Evolutionary conservation across 2,113 vertebrate genomes (phyloP).

Genomic region (Pomatostomus ruficeps): DNA sequence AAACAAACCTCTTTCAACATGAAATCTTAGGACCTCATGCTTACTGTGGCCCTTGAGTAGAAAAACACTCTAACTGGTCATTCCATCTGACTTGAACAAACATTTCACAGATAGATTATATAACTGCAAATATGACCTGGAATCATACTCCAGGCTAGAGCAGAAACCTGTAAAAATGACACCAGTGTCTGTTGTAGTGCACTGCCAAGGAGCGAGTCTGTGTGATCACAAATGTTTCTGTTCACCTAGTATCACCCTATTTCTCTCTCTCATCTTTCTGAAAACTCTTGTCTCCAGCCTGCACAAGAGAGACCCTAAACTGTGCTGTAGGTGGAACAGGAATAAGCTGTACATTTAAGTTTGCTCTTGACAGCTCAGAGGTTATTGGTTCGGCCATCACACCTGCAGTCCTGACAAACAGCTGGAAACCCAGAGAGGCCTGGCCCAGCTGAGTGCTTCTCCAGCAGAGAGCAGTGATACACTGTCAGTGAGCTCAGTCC

Average conservation of each 20-base stretch:
- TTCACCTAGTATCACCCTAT: background rate
- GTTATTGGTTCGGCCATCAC: conserved; percentile 35
- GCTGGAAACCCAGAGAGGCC: background rate
- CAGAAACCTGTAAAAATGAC: background rate
- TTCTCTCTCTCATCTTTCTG: background rate
- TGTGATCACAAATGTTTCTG: background rate
- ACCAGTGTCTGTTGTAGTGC: background rate
- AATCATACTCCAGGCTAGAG: background rate
- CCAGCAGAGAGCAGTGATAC: conserved; percentile 84
- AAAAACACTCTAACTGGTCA: background rate
- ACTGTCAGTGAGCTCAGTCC: conserved; percentile 59
- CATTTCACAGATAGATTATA: background rate
- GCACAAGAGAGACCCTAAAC: background rate
- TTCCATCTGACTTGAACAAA: background rate
- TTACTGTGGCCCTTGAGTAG: background rate
- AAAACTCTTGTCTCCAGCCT: background rate
- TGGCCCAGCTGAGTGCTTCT: conserved; percentile 66
- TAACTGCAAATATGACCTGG: background rate
- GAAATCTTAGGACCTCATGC: background rate
- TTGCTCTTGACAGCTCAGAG: conserved; percentile 1
- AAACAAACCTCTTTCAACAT: background rate
- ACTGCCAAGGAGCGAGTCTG: background rate
- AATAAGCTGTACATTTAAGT: background rate
- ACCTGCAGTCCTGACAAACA: conserved; percentile 63
- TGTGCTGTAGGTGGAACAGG: background rate